A percentile compares a stretch with the other conserved stretches of the same genome.
Evolutionary conservation across 2,113 vertebrate genomes (phyloP).

Genomic region (Microtus montanus): DNA sequence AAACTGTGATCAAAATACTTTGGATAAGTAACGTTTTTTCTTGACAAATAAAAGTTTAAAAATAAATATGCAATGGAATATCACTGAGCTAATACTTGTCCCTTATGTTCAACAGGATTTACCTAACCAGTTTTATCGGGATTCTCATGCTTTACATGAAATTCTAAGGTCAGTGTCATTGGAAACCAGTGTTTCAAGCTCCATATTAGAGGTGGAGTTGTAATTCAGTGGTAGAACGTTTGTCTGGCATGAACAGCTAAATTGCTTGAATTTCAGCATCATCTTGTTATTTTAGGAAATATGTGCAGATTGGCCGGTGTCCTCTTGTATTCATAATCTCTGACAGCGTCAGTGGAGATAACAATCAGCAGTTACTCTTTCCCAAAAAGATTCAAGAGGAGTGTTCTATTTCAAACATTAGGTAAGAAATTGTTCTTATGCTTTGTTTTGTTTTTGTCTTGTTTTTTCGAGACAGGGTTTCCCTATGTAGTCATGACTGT

Average conservation of each 20-base stretch:
- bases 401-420: constrained; percentile 88
- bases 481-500: background rate
- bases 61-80: constrained; percentile 22
- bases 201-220: background rate
- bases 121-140: constrained; percentile 96
- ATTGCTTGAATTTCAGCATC: background rate
- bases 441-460: background rate
- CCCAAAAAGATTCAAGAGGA: constrained; percentile 92
- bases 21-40: background rate
- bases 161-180: constrained; percentile 90
- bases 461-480: background rate
- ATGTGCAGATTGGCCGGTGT: constrained; percentile 88
- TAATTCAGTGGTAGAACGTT: background rate
- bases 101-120: constrained; percentile 90
- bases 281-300: constrained; percentile 86
- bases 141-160: constrained; percentile 90
- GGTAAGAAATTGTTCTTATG: constrained; percentile 82
- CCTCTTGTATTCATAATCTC: constrained; percentile 94
- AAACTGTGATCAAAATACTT: background rate
- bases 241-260: background rate
- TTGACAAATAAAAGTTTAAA: background rate
- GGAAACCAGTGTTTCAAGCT: background rate
- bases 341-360: constrained; percentile 91
- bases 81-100: constrained; percentile 48
- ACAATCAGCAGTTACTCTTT: constrained; percentile 91